phyloP scores from a whole-genome alignment of 2,888 invertebrate genomes.

The Toxonevra muliebris region DNA sequence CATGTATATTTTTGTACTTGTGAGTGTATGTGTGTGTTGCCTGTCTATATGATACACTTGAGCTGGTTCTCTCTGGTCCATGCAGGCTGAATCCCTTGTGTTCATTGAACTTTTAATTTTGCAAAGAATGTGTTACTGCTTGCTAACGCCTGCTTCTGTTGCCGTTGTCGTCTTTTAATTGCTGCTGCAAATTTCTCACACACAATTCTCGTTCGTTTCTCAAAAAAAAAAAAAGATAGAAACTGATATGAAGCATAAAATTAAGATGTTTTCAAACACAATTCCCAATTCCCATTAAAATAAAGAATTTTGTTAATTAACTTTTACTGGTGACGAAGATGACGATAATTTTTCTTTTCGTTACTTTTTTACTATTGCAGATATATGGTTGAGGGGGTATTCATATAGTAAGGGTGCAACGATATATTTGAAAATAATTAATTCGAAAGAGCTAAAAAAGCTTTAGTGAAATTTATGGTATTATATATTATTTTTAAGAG shows the following conservation, averaged over 20 bases:
- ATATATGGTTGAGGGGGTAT: too few relatives aligned
- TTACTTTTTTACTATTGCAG: too few relatives aligned
- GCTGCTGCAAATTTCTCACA: neutral
- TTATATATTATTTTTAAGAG: too few relatives aligned
- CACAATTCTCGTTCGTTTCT: neutral
- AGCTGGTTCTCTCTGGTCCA: constrained; percentile 6
- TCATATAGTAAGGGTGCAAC: too few relatives aligned
- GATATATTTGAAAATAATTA: too few relatives aligned
- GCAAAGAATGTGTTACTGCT: constrained; percentile 11
- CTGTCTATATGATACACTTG: too few relatives aligned
- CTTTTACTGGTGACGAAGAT: constrained; percentile 21
- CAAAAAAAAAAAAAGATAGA: constrained; percentile 3
- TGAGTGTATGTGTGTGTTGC: too few relatives aligned
- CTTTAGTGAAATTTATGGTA: too few relatives aligned
- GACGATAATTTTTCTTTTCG: constrained; percentile 6
- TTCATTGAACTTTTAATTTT: constrained; percentile 26
- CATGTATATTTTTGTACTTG: constrained; percentile 7
- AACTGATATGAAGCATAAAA: constrained; percentile 16
- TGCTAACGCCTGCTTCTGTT: neutral
- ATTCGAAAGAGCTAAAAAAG: too few relatives aligned
- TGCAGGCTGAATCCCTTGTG: neutral
- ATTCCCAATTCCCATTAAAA: constrained; percentile 20
- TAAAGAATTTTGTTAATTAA: constrained; percentile 28
- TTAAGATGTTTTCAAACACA: constrained; percentile 13
- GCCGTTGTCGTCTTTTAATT: too few relatives aligned